A percentile compares a stretch with the other conserved stretches of the same genome.
These are phyloP conservation scores for Porphyrio hochstetteri DNA, from an alignment of 2,113 vertebrate genomes.

Conservation along the genomic window DNA sequence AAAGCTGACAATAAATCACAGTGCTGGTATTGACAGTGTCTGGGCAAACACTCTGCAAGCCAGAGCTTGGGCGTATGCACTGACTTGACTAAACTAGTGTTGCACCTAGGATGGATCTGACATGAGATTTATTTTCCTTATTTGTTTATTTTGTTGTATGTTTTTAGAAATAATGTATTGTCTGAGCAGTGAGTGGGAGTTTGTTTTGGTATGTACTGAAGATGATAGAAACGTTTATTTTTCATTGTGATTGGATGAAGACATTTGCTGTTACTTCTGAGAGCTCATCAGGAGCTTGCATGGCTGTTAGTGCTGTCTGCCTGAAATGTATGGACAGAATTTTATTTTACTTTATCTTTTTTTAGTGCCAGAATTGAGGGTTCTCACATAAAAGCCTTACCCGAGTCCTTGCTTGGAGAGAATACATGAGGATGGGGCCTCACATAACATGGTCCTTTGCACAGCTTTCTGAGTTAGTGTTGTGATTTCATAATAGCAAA, in stretches of 20 bases:
- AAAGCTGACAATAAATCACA: not conserved
- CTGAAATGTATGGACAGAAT: not conserved
- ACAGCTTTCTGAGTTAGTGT: not conserved
- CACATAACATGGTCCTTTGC: not conserved
- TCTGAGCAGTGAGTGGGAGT: not conserved
- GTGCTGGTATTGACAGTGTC: fast-evolving
- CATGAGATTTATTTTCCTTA: not conserved
- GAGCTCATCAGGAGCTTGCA: not conserved
- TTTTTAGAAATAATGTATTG: not conserved
- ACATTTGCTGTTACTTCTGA: not conserved
- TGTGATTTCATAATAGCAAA: not conserved
- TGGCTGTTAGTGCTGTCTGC: not conserved
- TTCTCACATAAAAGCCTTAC: not conserved
- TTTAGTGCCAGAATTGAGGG: not conserved
- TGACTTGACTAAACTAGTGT: fast-evolving
- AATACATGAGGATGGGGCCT: not conserved
- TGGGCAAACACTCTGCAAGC: not conserved
- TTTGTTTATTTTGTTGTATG: not conserved
- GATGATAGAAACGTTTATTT: not conserved
- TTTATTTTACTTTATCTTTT: not conserved
- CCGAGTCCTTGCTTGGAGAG: not conserved
- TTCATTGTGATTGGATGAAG: not conserved
- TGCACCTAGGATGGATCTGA: not conserved
- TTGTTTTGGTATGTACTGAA: not conserved
- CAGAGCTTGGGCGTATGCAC: fast-evolving